These are phyloP conservation scores for Rugalucina vietnamica DNA, from an alignment of 2,888 invertebrate species.

Conservation along the genomic window DNA sequence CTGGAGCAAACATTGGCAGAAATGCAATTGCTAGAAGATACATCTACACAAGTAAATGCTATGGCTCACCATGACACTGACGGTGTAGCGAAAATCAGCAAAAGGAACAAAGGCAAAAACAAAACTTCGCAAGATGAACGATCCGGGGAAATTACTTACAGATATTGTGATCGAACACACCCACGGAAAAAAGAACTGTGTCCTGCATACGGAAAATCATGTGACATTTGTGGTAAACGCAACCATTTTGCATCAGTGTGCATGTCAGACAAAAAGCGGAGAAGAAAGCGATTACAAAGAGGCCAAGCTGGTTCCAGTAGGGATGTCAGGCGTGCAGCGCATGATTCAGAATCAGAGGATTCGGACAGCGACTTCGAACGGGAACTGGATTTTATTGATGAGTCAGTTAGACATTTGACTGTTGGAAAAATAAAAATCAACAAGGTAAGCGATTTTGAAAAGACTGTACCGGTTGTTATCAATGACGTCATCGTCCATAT, in stretches of 20 bases:
- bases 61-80: neutral
- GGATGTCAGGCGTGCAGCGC: neutral
- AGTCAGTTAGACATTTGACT: neutral
- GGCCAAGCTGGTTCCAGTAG: neutral
- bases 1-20: neutral
- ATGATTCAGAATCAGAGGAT: neutral
- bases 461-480: neutral
- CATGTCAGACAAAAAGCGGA: neutral
- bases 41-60: neutral
- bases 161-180: neutral
- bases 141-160: neutral
- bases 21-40: neutral
- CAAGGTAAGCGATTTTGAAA: constrained; percentile 5
- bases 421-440: constrained; percentile 21
- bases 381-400: neutral
- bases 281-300: neutral
- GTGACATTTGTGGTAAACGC: constrained; percentile 3
- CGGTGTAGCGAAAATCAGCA: neutral
- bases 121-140: neutral
- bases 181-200: neutral
- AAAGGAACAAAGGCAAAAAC: neutral
- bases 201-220: neutral
- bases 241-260: constrained; percentile 27
- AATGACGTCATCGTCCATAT: constrained; percentile 11
- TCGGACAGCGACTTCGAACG: neutral